Percentiles rank a stretch among this genome's conserved stretches.
phyloP scores from a whole-genome alignment of 2,113 vertebrate species.

The Chaenocephalus aceratus region DNA sequence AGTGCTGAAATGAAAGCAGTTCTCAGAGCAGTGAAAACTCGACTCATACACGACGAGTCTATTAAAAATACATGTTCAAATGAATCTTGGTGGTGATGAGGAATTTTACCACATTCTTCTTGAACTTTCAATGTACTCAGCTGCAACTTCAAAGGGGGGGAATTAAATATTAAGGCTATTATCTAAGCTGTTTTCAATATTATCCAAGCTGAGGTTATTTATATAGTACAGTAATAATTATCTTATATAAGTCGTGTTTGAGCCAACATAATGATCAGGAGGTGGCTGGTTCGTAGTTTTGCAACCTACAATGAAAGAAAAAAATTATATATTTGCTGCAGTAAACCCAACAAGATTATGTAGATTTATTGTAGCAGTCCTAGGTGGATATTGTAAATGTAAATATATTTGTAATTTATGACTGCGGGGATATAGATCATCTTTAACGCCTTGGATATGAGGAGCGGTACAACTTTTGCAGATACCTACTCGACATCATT shows the following conservation, averaged over 20 bases:
- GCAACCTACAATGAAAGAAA: slow-evolving; percentile 52
- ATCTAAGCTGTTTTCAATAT: slow-evolving; percentile 75
- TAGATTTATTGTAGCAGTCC: slow-evolving; percentile 60
- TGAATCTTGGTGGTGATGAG: slow-evolving; percentile 72
- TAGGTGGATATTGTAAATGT: slow-evolving; percentile 67
- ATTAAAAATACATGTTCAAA: slow-evolving; percentile 80
- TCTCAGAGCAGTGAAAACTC: slow-evolving; percentile 56
- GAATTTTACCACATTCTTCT: slow-evolving; percentile 75
- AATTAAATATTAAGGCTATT: slow-evolving; percentile 81
- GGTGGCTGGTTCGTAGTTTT: slow-evolving; percentile 55
- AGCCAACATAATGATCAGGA: slow-evolving; percentile 49
- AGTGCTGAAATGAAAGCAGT: slow-evolving; percentile 71
- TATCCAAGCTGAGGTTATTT: slow-evolving; percentile 73
- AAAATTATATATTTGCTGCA: slow-evolving; percentile 63
- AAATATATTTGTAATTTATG: slow-evolving; percentile 71
- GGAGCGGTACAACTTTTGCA: slow-evolving; percentile 34
- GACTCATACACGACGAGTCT: slow-evolving; percentile 60
- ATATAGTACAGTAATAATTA: slow-evolving; percentile 65
- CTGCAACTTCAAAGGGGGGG: slow-evolving; percentile 72
- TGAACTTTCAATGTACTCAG: slow-evolving; percentile 74
- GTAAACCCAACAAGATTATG: slow-evolving; percentile 61
- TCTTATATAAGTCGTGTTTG: slow-evolving; percentile 64
- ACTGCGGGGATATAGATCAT: slow-evolving; percentile 65
- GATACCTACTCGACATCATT: slow-evolving; percentile 45
- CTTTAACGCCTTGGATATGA: slow-evolving; percentile 31